These are phyloP conservation scores for Galaxias olidus DNA, from an alignment of 2,797 vertebrate genomes.

Conservation along the genomic window DNA sequence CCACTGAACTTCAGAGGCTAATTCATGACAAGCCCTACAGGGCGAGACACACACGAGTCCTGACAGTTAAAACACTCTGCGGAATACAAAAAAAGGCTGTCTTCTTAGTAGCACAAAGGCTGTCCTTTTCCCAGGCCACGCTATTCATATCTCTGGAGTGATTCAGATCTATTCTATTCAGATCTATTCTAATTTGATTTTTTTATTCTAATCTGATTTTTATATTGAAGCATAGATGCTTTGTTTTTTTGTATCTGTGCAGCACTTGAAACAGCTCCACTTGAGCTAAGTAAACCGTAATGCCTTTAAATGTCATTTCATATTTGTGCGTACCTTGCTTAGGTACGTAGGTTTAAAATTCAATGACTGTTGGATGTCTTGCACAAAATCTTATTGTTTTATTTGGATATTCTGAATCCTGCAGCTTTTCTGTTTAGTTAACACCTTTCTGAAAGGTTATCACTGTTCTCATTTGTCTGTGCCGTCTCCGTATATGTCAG, in stretches of 20 bases:
- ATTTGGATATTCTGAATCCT: neutral
- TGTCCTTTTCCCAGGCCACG: slow-evolving; percentile 8
- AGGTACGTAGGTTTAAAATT: slow-evolving; percentile 14
- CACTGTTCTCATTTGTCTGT: slow-evolving; percentile 48
- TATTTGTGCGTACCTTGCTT: neutral
- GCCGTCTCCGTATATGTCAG: slow-evolving; percentile 34
- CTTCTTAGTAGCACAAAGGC: slow-evolving; percentile 19
- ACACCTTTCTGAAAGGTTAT: slow-evolving; percentile 45
- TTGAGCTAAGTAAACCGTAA: slow-evolving; percentile 4
- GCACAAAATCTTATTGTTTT: neutral
- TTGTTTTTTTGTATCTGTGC: slow-evolving; percentile 1
- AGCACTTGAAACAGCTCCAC: neutral
- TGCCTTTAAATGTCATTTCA: neutral
- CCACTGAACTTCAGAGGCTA: slow-evolving; percentile 64
- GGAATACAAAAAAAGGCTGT: slow-evolving; percentile 41
- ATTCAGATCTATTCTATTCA: neutral
- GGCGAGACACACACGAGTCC: slow-evolving; percentile 57
- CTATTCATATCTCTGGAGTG: slow-evolving; percentile 13
- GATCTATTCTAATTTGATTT: slow-evolving; percentile 28
- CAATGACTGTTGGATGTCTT: slow-evolving; percentile 23
- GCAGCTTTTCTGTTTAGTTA: neutral
- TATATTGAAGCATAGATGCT: neutral
- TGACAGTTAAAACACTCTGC: slow-evolving; percentile 64
- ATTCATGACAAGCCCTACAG: slow-evolving; percentile 72
- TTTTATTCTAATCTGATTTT: neutral